Evolutionary conservation across 2,113 vertebrate genomes (phyloP), one percentile per base, ranked within the genome.

Genomic region (Rynchops niger): DNA sequence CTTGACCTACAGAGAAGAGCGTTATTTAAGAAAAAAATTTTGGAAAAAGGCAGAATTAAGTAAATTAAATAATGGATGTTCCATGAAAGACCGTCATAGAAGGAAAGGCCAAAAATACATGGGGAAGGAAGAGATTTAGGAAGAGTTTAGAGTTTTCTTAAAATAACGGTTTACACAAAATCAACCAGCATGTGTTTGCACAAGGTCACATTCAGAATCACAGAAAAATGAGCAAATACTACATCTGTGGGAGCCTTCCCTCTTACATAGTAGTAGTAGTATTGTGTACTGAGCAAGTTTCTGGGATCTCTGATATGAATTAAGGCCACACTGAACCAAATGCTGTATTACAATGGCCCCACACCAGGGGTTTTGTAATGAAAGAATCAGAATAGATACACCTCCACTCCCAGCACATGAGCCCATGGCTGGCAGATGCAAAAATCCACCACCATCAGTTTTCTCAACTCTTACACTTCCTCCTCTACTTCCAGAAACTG

Each of bases 391-490:
- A 77, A 81, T 6, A 4, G 20, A 42, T 34, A 34, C 20, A 42
- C 1, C 13, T 53, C 21, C 67, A 2, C 36, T 79, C 12, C 34
- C 58, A 53, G 9, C 13, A 72, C 36, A 17, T 3, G 11, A 72
- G 7, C 6, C 36, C 4, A 3, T 5, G 12, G 36, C 16, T 9
- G 0, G 14, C 49, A 18, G 15, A 72, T 12, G 11, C 22, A 73
- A 93, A 93, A 93, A 34, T 34, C 20, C 52, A 72, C 29, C 36
- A 79, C n/a, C 81, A 36, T 3, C 17, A 53, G 3, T 82, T 80
- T 69, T 62, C 67, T 86, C 52, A 79, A 19, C 45, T 80, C 18
- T 27, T 66, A 22, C 3, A 15, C 15, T 52, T 94, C n/a, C 26
- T 58, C 4, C 3, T 23, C 42, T 40, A 22, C 15, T 81, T 84